Percentiles rank a stretch among this genome's conserved stretches.
phyloP scores from a whole-genome alignment of 2,113 vertebrate genomes.

The Pseudopipra pipra region DNA sequence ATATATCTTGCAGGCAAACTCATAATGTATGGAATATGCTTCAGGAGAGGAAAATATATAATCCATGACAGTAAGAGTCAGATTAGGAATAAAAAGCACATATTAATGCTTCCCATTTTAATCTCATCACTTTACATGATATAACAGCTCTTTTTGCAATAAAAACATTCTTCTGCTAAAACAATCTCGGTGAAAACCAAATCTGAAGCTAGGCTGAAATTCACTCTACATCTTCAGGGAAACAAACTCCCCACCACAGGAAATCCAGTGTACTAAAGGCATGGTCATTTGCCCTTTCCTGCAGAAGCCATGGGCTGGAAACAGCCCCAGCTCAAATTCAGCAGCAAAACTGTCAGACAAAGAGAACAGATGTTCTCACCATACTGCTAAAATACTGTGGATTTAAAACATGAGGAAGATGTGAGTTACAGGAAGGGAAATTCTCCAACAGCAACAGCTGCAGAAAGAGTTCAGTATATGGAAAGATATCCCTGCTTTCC shows the following conservation, averaged over 20 bases:
- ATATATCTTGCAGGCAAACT: neutral
- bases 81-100: neutral
- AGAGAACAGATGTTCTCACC: neutral
- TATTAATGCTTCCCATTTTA: neutral
- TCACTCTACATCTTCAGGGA: neutral
- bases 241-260: neutral
- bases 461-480: neutral
- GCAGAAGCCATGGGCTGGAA: neutral
- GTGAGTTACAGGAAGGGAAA: neutral
- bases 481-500: neutral
- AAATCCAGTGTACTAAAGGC: neutral
- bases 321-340: neutral
- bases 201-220: neutral
- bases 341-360: neutral
- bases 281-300: neutral
- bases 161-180: neutral
- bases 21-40: neutral
- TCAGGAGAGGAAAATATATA: neutral
- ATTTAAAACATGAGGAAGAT: neutral
- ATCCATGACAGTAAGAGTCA: neutral
- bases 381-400: neutral
- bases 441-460: neutral
- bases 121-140: neutral
- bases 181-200: neutral
- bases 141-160: neutral